phyloP scores from a whole-genome alignment of 2,797 vertebrate species.

The Platyrinchus mystaceus region DNA sequence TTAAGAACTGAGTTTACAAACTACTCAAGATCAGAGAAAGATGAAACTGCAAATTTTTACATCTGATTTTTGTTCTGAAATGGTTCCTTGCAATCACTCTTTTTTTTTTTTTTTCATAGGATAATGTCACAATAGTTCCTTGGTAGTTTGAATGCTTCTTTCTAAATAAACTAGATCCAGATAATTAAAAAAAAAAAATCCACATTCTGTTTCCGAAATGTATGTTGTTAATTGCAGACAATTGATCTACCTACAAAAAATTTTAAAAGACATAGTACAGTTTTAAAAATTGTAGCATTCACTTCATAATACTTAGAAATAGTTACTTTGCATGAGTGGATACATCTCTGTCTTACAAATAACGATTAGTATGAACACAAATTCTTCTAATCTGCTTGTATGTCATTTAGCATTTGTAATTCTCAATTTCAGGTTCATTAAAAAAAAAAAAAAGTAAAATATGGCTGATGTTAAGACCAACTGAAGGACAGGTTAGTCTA shows the following conservation, averaged over 20 bases:
- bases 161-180: background rate
- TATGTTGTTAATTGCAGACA: background rate
- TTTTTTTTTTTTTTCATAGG: background rate
- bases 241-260: background rate
- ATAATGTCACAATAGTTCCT: background rate
- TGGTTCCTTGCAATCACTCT: background rate
- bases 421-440: background rate
- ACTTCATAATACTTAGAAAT: background rate
- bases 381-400: background rate
- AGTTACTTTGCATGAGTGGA: background rate
- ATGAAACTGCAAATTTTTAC: background rate
- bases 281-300: background rate
- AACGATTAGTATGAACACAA: background rate
- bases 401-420: background rate
- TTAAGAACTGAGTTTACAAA: background rate
- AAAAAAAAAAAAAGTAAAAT: background rate
- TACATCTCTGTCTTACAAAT: background rate
- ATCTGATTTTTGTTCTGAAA: background rate
- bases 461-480: background rate
- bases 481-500: background rate
- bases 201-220: background rate
- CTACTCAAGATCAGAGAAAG: background rate
- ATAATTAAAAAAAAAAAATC: background rate
- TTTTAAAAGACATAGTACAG: background rate
- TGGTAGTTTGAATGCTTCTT: background rate